Percentiles rank a stretch among this genome's conserved stretches.
phyloP scores from a whole-genome alignment of 2,113 vertebrate species.

The Spheniscus mendiculus region DNA sequence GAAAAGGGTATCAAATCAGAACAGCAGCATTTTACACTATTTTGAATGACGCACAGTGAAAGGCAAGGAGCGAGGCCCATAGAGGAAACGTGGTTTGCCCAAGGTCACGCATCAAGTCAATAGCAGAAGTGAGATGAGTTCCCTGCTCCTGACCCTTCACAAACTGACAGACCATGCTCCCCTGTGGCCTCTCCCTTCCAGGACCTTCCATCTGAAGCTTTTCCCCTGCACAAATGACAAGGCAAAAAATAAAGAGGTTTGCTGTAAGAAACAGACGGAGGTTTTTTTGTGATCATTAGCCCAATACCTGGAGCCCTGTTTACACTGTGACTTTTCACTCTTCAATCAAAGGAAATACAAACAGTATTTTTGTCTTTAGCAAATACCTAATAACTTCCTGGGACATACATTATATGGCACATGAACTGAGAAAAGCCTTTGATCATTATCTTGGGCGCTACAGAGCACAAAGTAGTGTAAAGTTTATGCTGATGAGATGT shows the following conservation, averaged over 20 bases:
- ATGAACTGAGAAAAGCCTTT: slow-evolving; percentile 1
- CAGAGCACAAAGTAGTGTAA: not conserved
- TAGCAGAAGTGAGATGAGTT: not conserved
- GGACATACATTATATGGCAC: not conserved
- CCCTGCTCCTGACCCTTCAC: not conserved
- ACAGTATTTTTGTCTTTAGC: not conserved
- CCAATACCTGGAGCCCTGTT: not conserved
- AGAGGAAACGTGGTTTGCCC: not conserved
- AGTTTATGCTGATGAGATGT: not conserved
- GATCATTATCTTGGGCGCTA: slow-evolving; percentile 10
- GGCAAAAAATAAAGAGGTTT: not conserved
- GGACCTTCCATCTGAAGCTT: not conserved
- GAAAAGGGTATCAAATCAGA: not conserved
- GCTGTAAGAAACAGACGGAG: not conserved
- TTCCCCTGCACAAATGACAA: not conserved
- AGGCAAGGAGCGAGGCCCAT: not conserved
- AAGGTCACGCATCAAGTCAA: not conserved
- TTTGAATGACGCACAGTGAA: not conserved
- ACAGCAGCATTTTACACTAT: not conserved
- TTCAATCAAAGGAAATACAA: not conserved
- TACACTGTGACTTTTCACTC: not conserved
- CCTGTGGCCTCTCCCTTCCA: not conserved
- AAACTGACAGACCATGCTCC: not conserved
- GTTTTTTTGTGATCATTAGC: not conserved
- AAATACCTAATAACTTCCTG: slow-evolving; percentile 26